Evolutionary conservation across 1,140 invertebrate genomes (phyloP).

Genomic region (Popillia japonica): DNA sequence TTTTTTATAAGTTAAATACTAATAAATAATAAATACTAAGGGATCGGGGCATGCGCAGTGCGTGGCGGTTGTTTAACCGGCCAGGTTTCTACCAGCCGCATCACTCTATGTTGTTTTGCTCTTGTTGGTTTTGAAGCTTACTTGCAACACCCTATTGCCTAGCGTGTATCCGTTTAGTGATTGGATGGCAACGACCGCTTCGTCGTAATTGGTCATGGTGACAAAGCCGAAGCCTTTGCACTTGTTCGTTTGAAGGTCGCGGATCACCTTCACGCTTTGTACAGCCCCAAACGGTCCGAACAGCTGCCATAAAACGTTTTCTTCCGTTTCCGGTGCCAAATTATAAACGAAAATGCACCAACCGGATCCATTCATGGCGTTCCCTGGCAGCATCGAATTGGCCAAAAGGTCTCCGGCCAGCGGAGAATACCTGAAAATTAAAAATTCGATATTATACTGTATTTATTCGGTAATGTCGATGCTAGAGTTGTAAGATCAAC

Average conservation of each 20-base stretch:
- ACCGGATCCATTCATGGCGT: conserved; percentile 83
- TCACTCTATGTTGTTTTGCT: conserved; percentile 83
- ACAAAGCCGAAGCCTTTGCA: conserved; percentile 99
- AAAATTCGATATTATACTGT: too few relatives aligned
- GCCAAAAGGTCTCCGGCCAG: conserved; percentile 91
- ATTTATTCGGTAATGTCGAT: too few relatives aligned
- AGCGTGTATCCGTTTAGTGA: conserved; percentile 97
- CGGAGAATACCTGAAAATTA: conserved; percentile 84
- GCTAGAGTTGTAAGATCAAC: too few relatives aligned
- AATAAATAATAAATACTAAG: conserved; percentile 42
- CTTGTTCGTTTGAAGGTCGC: conserved; percentile 97
- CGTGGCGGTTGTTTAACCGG: conserved; percentile 20
- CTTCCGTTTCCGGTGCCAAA: conserved; percentile 96
- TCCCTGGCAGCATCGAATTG: conserved; percentile 85
- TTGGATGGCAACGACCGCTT: conserved; percentile 96
- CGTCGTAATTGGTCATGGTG: conserved; percentile 99
- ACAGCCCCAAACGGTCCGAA: conserved; percentile 99
- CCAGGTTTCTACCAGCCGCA: conserved; percentile 19
- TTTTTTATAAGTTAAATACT: conserved; percentile 37
- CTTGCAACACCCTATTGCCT: conserved; percentile 96
- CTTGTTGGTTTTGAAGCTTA: conserved; percentile 97
- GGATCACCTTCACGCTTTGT: conserved; percentile 97
- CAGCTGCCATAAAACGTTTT: conserved; percentile 97
- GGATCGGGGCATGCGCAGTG: conserved; percentile 24
- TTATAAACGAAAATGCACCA: conserved; percentile 99